A percentile compares a stretch with the other conserved stretches of the same genome.
Evolutionary conservation across 2,797 vertebrate species (phyloP).

Genomic region (Rachycentron canadum): DNA sequence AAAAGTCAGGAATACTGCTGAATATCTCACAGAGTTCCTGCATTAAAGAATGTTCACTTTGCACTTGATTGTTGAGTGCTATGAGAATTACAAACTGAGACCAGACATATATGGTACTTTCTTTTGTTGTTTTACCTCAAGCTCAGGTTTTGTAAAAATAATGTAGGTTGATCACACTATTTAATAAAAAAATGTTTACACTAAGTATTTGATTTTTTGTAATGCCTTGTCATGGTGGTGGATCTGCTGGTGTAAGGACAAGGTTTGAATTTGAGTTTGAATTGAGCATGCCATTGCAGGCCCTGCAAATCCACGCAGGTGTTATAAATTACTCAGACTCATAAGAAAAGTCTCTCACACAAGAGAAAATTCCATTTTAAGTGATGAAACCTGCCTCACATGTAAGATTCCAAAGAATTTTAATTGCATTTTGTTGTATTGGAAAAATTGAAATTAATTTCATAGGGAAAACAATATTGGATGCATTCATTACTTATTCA

Average conservation of each 20-base stretch:
- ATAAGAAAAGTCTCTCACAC: background rate
- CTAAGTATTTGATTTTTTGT: constrained; percentile 4
- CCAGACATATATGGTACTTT: constrained; percentile 13
- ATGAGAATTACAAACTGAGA: constrained; percentile 23
- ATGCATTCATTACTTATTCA: constrained; percentile 10
- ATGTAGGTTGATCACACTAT: constrained; percentile 40
- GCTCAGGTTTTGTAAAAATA: constrained; percentile 61
- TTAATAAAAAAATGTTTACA: constrained; percentile 66
- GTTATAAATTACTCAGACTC: background rate
- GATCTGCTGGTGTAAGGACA: background rate
- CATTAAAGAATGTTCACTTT: constrained; percentile 10
- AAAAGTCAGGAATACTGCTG: constrained; percentile 28
- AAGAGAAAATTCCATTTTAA: background rate
- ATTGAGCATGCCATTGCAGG: background rate
- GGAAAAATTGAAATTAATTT: background rate
- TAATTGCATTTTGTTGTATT: background rate
- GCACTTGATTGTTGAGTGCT: constrained; percentile 37
- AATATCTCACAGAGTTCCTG: constrained; percentile 12
- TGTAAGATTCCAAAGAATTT: background rate
- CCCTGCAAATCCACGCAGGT: background rate
- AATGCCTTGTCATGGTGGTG: background rate
- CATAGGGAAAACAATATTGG: background rate
- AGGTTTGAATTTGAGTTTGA: background rate
- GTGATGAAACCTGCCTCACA: background rate
- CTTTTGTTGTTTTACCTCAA: constrained; percentile 33